Evolutionary conservation across 2,888 invertebrate genomes (phyloP).

Genomic region (Yponomeuta cagnagella): DNA sequence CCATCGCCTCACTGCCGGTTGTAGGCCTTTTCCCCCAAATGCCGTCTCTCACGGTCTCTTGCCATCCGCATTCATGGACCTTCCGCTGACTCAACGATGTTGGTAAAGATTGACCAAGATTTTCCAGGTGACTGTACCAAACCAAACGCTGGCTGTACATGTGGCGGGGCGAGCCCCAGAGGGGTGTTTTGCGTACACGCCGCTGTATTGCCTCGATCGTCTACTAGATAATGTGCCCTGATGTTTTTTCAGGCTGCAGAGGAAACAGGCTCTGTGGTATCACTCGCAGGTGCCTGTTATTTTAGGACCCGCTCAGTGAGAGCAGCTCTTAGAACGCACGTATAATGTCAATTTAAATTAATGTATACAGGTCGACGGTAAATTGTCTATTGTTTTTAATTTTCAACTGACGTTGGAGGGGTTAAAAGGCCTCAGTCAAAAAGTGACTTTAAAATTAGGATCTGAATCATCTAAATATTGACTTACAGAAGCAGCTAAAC

Average conservation of each 20-base stretch:
- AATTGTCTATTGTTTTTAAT: too few relatives aligned
- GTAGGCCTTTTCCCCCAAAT: too few relatives aligned
- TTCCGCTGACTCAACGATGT: too few relatives aligned
- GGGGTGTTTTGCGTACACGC: constrained; percentile 1
- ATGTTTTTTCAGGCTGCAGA: neutral
- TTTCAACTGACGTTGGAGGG: too few relatives aligned
- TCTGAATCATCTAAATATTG: too few relatives aligned
- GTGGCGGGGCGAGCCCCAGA: neutral
- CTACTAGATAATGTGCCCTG: neutral
- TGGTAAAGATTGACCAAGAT: neutral
- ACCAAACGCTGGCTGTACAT: neutral
- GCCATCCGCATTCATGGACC: too few relatives aligned
- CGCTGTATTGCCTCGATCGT: neutral
- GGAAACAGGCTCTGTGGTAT: neutral
- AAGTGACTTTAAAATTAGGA: too few relatives aligned
- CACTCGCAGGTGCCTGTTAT: neutral
- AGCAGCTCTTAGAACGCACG: neutral
- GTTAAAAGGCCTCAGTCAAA: too few relatives aligned
- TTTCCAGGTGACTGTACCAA: neutral
- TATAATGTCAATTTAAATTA: neutral
- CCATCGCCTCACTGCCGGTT: too few relatives aligned
- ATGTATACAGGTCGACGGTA: neutral
- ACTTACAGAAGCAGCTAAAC: too few relatives aligned
- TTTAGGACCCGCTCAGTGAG: neutral
- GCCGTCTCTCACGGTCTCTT: too few relatives aligned